Conservation (phyloP, 1,140 invertebrate genomes). For the Mycetomoellerius zeteki region DNA sequence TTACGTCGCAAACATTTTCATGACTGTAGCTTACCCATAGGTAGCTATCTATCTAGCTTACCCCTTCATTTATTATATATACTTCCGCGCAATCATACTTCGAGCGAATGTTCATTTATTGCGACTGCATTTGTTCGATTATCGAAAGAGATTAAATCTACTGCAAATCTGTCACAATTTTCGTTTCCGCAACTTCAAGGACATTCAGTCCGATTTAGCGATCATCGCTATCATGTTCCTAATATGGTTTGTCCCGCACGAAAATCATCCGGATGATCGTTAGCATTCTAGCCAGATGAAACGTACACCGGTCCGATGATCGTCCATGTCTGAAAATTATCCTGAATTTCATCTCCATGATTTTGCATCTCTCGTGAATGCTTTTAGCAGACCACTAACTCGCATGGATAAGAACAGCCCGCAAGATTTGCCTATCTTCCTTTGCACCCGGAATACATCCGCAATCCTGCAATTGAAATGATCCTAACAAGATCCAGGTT, state of each 20-base stretch:
- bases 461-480: conserved; percentile 35
- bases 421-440: conserved; percentile 22
- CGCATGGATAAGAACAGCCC: conserved; percentile 8
- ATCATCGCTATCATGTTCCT: conserved; percentile 75
- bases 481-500: conserved; percentile 5
- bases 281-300: conserved; percentile 53
- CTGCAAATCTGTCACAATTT: conserved; percentile 13
- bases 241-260: conserved; percentile 33
- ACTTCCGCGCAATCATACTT: background rate
- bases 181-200: conserved; percentile 41
- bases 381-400: conserved; percentile 61
- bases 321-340: conserved; percentile 55
- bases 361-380: conserved; percentile 45
- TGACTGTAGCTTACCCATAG: background rate
- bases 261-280: conserved; percentile 72
- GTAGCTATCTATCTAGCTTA: background rate
- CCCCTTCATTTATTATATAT: conserved; percentile 9
- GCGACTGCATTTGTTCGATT: conserved; percentile 45
- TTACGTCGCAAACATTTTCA: background rate
- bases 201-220: conserved; percentile 35
- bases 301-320: conserved; percentile 23
- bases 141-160: conserved; percentile 12
- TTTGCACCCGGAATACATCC: background rate
- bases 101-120: conserved; percentile 40
- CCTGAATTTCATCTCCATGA: conserved; percentile 62